A percentile compares a stretch with the other conserved stretches of the same genome.
These are phyloP conservation scores for Ptychobarbus kaznakovi DNA, from an alignment of 2,797 vertebrate genomes.

Conservation along the genomic window DNA sequence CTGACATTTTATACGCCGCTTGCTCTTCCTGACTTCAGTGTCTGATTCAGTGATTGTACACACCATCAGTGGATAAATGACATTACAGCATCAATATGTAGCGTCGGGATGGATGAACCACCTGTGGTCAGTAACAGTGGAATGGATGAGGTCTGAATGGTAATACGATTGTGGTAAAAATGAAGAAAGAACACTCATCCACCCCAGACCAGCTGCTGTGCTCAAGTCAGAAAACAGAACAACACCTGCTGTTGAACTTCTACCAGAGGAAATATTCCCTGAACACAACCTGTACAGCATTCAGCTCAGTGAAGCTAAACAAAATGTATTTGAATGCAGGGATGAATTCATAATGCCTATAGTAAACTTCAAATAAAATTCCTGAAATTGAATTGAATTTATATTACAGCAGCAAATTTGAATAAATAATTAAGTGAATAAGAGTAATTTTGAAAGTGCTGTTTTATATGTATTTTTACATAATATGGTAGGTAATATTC, in stretches of 20 bases:
- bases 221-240: conserved; percentile 73
- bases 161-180: conserved; percentile 64
- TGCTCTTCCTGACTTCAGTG: conserved; percentile 43
- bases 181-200: conserved; percentile 56
- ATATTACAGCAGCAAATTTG: background rate
- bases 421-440: background rate
- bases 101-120: conserved; percentile 54
- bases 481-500: background rate
- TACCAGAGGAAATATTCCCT: conserved; percentile 64
- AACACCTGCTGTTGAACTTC: conserved; percentile 74
- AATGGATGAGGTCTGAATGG: conserved; percentile 56
- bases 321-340: conserved; percentile 29
- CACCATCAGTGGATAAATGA: conserved; percentile 53
- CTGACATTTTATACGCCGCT: conserved; percentile 40
- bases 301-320: conserved; percentile 51
- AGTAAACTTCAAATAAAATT: background rate
- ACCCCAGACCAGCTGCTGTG: conserved; percentile 69
- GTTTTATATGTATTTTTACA: background rate
- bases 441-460: background rate
- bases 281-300: conserved; percentile 66
- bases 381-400: background rate
- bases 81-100: conserved; percentile 40
- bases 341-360: background rate
- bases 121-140: conserved; percentile 52
- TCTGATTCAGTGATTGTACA: conserved; percentile 47